Evolutionary conservation across 2,113 vertebrate genomes (phyloP), one percentile per base, ranked within the genome.

Genomic region (Brachirus orientalis): DNA sequence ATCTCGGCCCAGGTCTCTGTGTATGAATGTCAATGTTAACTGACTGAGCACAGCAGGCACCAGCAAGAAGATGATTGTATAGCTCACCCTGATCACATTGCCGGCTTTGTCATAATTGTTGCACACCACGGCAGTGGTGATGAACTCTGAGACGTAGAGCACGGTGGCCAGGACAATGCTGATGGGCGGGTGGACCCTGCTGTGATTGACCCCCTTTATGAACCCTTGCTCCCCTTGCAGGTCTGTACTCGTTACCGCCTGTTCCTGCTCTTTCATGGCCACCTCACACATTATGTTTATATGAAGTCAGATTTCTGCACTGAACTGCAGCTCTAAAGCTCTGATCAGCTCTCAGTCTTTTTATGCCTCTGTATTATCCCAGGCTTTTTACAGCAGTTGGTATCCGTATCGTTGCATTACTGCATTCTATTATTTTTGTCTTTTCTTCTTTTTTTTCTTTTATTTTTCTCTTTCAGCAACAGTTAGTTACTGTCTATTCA

Each of bases 1-100:
- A 88, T 98, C 96, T 81, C 94, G 94, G 13, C 95, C 96, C 88
- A 98, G 75, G 84, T 99, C 98, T 70, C 98, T 91, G 90, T 99
- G 95, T 57, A 98, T 93, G 88, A 98, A 98, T 41, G 94, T 96
- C 52, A 99, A 93, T 0, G 97, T 90, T 57, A 99, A 82, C 89
- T 99, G 98, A 45, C 95, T 96, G 91, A 98, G 92, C 73, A 97
- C 85, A 9, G 95, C 95, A n/a, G 98, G 96, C 69, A 96, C 76
- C 87, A 99, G 90, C 89, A 96, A 92, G 93, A 99, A 96, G 71
- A 93, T 62, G 64, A 98, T 74, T 43, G 96, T 99, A 60, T 95
- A 86, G 22, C 94, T 69, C 93, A 96, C 92, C 97, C 97, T 97
- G 83, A 93, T 93, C 5, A 51, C 70, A 58, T 99, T 95, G 0